phyloP scores from a whole-genome alignment of 2,888 invertebrate genomes.

The Isotomurus palustris region DNA sequence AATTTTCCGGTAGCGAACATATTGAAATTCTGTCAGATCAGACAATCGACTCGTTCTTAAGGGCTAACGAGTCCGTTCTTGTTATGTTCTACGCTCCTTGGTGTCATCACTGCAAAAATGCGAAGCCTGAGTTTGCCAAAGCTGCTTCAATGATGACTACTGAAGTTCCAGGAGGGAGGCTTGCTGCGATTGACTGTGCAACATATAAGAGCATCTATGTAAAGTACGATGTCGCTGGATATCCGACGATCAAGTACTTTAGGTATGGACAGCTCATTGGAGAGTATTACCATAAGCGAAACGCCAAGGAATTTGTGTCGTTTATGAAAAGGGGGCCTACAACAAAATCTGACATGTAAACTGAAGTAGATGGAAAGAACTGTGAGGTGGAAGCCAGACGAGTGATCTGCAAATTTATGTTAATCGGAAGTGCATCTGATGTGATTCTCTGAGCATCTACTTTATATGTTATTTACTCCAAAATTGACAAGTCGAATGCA shows the following conservation, averaged over 20 bases:
- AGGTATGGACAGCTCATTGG: slow-evolving; percentile 60
- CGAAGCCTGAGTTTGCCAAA: slow-evolving; percentile 58
- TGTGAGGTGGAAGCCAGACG: no score
- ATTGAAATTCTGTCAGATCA: slow-evolving; percentile 54
- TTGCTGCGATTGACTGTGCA: slow-evolving; percentile 59
- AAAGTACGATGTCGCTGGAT: slow-evolving; percentile 64
- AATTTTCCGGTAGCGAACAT: slow-evolving; percentile 5
- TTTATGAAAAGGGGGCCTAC: slow-evolving; percentile 52
- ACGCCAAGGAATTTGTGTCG: slow-evolving; percentile 55
- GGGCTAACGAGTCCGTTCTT: slow-evolving; percentile 58
- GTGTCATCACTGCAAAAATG: slow-evolving; percentile 64
- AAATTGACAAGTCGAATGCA: no score
- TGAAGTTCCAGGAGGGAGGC: slow-evolving; percentile 50
- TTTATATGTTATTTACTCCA: not conserved
- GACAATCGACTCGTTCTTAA: slow-evolving; percentile 60
- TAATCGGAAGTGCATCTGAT: no score
- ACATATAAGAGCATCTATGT: slow-evolving; percentile 14
- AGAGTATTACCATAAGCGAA: slow-evolving; percentile 59
- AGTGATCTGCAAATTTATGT: no score
- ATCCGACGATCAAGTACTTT: slow-evolving; percentile 74
- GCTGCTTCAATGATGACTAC: slow-evolving; percentile 55
- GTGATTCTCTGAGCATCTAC: no score
- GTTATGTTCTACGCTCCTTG: slow-evolving; percentile 76
- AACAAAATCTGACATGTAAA: not conserved
- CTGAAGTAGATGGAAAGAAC: no score